Base-by-base conservation (phyloP, 2,797 vertebrate species). In the Crenichthys baileyi region DNA sequence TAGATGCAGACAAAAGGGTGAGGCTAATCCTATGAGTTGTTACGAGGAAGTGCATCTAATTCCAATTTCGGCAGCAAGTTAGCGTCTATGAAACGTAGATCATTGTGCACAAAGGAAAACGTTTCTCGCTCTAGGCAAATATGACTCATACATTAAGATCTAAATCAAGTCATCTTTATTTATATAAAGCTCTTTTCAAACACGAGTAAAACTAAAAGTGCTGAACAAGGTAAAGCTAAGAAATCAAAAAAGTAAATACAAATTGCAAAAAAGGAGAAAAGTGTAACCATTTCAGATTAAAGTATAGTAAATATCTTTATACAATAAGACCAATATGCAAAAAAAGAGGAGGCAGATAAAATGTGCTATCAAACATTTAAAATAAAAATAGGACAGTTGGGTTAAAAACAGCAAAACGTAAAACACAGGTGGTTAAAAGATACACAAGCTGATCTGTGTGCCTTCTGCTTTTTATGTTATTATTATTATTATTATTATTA, bases 31-130 rank as follows among this genome's bases (percentile, higher is more conserved):
- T 1, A 31, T 77, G 36, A 36, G 65, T 81, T 50, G 46, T 63
- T 65, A 68, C 70, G 72, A 80, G 83, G 78, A 46, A 31, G 71
- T 9, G 0, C 73, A 78, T 61, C 74, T 87, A 50, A 22, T 76
- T 63, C 70, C 31, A 50, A 76, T 67, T 82, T 71, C 4, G 20
- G 63, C 71, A 56, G 48, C 79, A 79, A 72, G 73, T 83, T 68
- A 77, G 81, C 44, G 70, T 75, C 75, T 50, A 41, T 15, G 61
- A 58, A 75, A 79, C 36, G 22, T 41, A 82, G 53, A 77, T 67
- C 36, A 65, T 60, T 70, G 72, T 11, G 22, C 31, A 65, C 61
- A 67, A 22, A 67, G 20, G 63, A 67, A 22, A 67, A 67, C 36
- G 12, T 11, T 48, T 11, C 2, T 48, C 1, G 13, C 46, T 48